Evolutionary conservation across 2,797 vertebrate species (phyloP), one percentile per base, ranked within the genome.

Genomic region (Limnodromus scolopaceus): DNA sequence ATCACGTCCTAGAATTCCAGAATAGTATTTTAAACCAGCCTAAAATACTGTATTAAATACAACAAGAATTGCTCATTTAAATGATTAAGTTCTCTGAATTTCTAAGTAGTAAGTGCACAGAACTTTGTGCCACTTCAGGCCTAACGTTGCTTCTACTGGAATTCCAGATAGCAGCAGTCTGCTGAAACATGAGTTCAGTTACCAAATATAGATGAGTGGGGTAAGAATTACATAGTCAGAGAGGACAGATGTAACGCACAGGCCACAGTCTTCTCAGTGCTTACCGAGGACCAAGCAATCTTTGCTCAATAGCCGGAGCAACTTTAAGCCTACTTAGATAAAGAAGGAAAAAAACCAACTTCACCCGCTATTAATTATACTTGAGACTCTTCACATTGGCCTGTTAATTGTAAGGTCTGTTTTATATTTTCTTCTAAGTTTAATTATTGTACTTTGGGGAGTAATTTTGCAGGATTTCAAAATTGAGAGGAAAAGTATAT

Each of bases 101-200:
- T 98, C 94, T 96, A 84, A 97, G 93, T 89, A 89, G 83, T 75
- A 95, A 94, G 77, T 49, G 60, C 85, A 88, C 54, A 82, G 89
- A 86, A 85, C 91, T 93, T 84, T 58, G 72, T 95, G 60, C 61
- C 94, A 92, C 97, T 97, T 98, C 95, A 98, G 98, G 70, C 70
- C 87, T 55, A 93, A 88, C 0, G 2, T 94, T 95, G 94, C 92
- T 97, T 97, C 98, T 98, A 71, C 94, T 98, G 98, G 98, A 98
- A 98, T 98, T 98, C 97, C 97, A 98, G 98, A 98, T 98, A 97
- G 97, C 96, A 7, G 96, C 94, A 95, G 97, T 98, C 98, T 98
- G 97, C 97, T 99, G 99, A 99, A 99, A 99, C 98, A 98, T 98
- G 99, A 99, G 99, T 98, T 98, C 96, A 98, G 98, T 97, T 98